Evolutionary conservation across 2,113 vertebrate species (phyloP).

Genomic region (Amia ocellicauda): DNA sequence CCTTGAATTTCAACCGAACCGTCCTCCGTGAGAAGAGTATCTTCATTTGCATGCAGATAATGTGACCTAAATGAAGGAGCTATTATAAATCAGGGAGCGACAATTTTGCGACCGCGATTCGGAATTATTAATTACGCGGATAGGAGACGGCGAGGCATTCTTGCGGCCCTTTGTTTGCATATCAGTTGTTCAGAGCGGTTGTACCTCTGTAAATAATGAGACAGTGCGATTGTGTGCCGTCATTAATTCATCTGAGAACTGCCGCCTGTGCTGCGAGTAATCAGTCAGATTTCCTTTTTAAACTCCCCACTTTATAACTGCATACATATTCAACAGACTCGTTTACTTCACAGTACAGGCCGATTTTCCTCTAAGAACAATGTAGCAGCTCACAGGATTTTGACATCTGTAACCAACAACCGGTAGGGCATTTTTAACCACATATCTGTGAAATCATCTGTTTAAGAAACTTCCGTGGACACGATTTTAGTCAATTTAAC

Average conservation of each 20-base stretch:
- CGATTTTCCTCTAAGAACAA: too few species aligned
- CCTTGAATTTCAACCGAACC: not conserved
- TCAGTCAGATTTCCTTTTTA: not conserved
- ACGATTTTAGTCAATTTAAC: too few species aligned
- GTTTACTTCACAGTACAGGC: too few species aligned
- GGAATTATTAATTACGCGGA: not conserved
- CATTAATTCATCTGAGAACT: not conserved
- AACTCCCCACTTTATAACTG: not conserved
- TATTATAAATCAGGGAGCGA: not conserved
- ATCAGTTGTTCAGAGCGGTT: not conserved
- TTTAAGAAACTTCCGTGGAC: too few species aligned
- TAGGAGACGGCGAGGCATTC: not conserved
- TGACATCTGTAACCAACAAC: too few species aligned
- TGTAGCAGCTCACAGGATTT: too few species aligned
- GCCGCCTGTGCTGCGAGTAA: not conserved
- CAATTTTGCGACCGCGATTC: not conserved
- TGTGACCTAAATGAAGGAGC: slow-evolving; percentile 1
- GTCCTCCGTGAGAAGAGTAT: not conserved
- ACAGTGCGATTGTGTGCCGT: not conserved
- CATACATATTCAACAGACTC: not conserved
- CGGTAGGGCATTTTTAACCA: too few species aligned
- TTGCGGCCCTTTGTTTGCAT: slow-evolving; percentile 1
- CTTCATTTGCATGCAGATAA: slow-evolving; percentile 3
- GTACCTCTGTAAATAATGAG: slow-evolving; percentile 1
- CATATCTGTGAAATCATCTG: too few species aligned